Percentiles rank a stretch among this genome's conserved stretches.
Evolutionary conservation across 2,888 invertebrate genomes (phyloP).

Genomic region (Sinohyriopsis cumingii): DNA sequence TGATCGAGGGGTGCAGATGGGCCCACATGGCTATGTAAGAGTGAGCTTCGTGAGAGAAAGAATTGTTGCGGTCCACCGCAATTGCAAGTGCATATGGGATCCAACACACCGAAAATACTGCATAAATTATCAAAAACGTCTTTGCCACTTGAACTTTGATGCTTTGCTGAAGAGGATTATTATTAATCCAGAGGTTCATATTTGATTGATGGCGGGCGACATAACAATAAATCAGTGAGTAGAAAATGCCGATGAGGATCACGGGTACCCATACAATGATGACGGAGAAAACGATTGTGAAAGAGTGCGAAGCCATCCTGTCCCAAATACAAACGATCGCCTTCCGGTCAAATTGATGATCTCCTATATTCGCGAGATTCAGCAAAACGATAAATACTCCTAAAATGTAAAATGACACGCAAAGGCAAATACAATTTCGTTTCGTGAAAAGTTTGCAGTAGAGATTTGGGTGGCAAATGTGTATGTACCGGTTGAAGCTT

Average conservation of each 20-base stretch:
- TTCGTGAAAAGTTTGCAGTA: slow-evolving; percentile 35
- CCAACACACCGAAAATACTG: slow-evolving; percentile 40
- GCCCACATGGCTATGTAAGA: slow-evolving; percentile 37
- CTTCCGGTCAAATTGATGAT: slow-evolving; percentile 45
- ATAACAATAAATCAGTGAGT: slow-evolving; percentile 28
- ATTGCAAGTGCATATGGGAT: slow-evolving; percentile 38
- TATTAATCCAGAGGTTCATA: not conserved
- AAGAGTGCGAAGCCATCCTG: slow-evolving; percentile 37
- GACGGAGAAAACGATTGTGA: slow-evolving; percentile 39
- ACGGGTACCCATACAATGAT: slow-evolving; percentile 36
- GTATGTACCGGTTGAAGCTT: slow-evolving; percentile 43
- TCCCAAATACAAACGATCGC: slow-evolving; percentile 51
- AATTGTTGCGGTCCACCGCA: slow-evolving; percentile 28
- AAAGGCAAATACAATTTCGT: slow-evolving; percentile 21
- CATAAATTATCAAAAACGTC: slow-evolving; percentile 33
- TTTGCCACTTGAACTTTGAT: slow-evolving; percentile 26
- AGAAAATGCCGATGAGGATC: slow-evolving; percentile 26
- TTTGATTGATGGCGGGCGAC: slow-evolving; percentile 1
- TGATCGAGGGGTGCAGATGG: slow-evolving; percentile 44
- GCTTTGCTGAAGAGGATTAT: not conserved
- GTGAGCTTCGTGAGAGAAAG: slow-evolving; percentile 30
- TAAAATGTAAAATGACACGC: slow-evolving; percentile 30
- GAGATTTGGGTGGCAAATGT: slow-evolving; percentile 28
- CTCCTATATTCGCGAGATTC: slow-evolving; percentile 43
- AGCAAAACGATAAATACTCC: slow-evolving; percentile 39